Base-by-base conservation (phyloP, 2,888 invertebrate species). In the Drosophila mulleri region DNA sequence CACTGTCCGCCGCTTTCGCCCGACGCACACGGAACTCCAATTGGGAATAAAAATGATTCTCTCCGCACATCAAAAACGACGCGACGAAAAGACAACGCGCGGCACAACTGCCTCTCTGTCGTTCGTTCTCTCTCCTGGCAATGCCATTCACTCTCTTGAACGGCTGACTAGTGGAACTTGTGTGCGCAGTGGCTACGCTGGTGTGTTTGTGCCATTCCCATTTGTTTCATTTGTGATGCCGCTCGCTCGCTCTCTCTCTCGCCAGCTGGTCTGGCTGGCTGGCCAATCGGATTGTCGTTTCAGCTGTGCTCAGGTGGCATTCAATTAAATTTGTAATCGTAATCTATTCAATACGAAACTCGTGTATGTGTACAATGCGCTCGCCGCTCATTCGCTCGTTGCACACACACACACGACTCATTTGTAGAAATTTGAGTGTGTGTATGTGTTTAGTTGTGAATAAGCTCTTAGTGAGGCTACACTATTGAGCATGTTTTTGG, bases 261-360 rank as follows among this genome's bases (percentile, higher is more conserved):
- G 54, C 14, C 65, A 62, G 68, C 68, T 72, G 54, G 45, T 64
- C 57, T 73, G 39, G 60, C 60, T 61, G 54, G 56, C 71, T 82
- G 83, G 81, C 90, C 90, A 91, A 91, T 91, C 91, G 75, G 87
- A 89, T 75, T 70, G 74, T 56, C 76, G 83, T 78, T 80, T 75
- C 78, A 72, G 50, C 64, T 71, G 66, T 60, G 70, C 78, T 83
- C 84, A 90, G 90, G 87, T 90, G 89, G 85, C 76, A 83, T 82
- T 83, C 78, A 82, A 83, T 91, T 83, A 78, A 85, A 86, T 82
- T 83, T 87, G 78, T 89, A 80, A 88, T 82, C 82, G 73, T 87
- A 79, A 90, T 85, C 76, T 88, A 81, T 81, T 74, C 79, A 75
- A 74, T 87, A 82, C 74, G 52, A 61, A 69, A 71, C 60, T 61